Evolutionary conservation across 2,113 vertebrate species (phyloP).

Genomic region (Gymnogyps californianus): DNA sequence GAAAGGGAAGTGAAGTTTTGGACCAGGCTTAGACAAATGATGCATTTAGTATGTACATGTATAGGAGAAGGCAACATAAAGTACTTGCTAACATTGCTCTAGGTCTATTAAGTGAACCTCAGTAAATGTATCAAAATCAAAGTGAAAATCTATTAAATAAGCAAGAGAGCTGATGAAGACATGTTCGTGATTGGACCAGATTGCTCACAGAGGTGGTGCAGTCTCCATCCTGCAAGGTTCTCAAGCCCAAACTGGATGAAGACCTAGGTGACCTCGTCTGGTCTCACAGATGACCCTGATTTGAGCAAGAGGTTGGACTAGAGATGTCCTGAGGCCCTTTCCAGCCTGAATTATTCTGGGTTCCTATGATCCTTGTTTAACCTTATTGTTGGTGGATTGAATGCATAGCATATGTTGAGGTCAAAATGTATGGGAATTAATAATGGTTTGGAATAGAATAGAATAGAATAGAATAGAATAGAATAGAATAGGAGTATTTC

Average conservation of each 20-base stretch:
- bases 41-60: not conserved
- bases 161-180: not conserved
- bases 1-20: not conserved
- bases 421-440: not conserved
- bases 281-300: not conserved
- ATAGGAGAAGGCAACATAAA: not conserved
- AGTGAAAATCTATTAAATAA: not conserved
- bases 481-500: not conserved
- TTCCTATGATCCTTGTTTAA: not conserved
- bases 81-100: not conserved
- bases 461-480: not conserved
- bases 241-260: not conserved
- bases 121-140: not conserved
- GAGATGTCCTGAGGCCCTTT: not conserved
- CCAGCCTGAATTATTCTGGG: not conserved
- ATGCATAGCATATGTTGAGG: not conserved
- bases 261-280: not conserved
- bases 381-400: not conserved
- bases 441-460: not conserved
- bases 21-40: not conserved
- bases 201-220: not conserved
- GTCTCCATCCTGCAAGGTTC: not conserved
- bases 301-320: not conserved
- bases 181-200: not conserved
- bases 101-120: not conserved